These are phyloP conservation scores for Lutra lutra DNA, from an alignment of 2,797 vertebrate genomes.

Conservation along the genomic window DNA sequence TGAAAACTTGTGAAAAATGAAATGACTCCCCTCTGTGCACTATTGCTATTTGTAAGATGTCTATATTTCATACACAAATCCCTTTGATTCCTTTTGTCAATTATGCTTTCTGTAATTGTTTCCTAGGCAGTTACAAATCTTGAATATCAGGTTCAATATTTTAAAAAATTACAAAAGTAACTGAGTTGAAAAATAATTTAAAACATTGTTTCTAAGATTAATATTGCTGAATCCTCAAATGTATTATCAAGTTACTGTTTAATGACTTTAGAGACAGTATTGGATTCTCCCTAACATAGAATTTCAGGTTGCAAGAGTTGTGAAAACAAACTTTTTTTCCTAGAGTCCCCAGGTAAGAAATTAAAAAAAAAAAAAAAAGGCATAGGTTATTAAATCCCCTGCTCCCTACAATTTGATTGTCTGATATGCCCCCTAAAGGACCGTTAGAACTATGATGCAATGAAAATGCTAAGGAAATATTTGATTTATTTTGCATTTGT, in stretches of 20 bases:
- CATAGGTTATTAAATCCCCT: background rate
- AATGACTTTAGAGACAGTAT: background rate
- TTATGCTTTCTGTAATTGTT: background rate
- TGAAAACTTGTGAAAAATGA: background rate
- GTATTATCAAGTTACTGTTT: background rate
- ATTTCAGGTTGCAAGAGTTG: background rate
- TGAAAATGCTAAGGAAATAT: background rate
- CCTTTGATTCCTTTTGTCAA: background rate
- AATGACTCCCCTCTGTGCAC: background rate
- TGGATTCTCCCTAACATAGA: background rate
- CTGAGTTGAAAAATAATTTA: background rate
- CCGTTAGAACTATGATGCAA: background rate
- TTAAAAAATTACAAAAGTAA: background rate
- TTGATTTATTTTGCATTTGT: background rate
- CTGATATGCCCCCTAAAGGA: background rate
- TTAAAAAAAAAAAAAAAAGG: background rate
- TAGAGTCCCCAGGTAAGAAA: background rate
- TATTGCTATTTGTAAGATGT: background rate
- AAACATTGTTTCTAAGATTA: background rate
- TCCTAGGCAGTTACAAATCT: background rate
- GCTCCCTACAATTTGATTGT: background rate
- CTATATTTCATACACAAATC: background rate
- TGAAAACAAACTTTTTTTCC: background rate
- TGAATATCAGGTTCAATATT: background rate
- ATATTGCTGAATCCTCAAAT: background rate